phyloP scores from a whole-genome alignment of 2,888 invertebrate species.

The Phlogophora meticulosa region DNA sequence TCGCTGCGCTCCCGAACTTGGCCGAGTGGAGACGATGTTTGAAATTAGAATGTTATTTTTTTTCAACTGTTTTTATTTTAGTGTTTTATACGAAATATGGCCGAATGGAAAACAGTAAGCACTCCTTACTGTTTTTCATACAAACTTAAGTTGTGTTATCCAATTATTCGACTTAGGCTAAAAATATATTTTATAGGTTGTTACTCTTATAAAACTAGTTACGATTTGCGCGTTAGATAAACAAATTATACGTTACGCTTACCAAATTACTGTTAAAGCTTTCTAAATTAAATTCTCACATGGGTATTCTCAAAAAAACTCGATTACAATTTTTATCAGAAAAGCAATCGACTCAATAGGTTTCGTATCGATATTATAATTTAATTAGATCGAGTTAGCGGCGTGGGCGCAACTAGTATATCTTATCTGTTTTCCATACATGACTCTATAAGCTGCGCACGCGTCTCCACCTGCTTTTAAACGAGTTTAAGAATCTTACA shows the following conservation, averaged over 20 bases:
- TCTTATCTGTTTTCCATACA: slow-evolving; percentile 63
- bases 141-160: too few relatives aligned
- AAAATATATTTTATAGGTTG: slow-evolving; percentile 1
- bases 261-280: slow-evolving; percentile 42
- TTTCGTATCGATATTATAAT: slow-evolving; percentile 80
- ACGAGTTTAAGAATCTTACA: slow-evolving; percentile 20
- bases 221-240: slow-evolving; percentile 49
- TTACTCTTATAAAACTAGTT: slow-evolving; percentile 15
- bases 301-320: slow-evolving; percentile 25
- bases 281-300: slow-evolving; percentile 48
- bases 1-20: slow-evolving; percentile 70
- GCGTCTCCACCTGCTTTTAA: slow-evolving; percentile 42
- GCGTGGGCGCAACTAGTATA: slow-evolving; percentile 75
- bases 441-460: slow-evolving; percentile 48
- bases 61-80: slow-evolving; percentile 46
- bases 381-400: slow-evolving; percentile 78
- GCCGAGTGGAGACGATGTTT: slow-evolving; percentile 62
- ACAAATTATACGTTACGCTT: slow-evolving; percentile 44
- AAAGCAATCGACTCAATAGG: slow-evolving; percentile 71
- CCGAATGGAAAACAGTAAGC: too few relatives aligned
- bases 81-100: background rate
- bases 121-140: background rate
- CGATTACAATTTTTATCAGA: slow-evolving; percentile 59
- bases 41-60: slow-evolving; percentile 50
- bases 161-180: background rate